These are phyloP conservation scores for Narcine bancroftii DNA, from an alignment of 2,113 vertebrate genomes.

Conservation along the genomic window DNA sequence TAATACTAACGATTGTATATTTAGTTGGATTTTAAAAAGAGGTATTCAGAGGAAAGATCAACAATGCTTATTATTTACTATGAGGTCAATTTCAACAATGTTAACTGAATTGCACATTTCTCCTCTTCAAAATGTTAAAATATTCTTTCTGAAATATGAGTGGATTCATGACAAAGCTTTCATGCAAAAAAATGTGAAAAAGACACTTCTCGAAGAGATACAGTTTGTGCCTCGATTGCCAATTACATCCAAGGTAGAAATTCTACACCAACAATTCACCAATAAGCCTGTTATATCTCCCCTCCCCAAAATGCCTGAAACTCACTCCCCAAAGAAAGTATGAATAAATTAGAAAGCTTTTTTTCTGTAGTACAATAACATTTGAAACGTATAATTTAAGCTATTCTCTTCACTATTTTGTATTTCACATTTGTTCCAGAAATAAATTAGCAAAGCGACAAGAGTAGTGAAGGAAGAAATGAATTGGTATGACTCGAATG, in stretches of 20 bases:
- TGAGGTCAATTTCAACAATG: neutral
- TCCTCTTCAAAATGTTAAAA: neutral
- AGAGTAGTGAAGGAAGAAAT: neutral
- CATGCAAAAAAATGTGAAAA: neutral
- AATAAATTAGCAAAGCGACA: neutral
- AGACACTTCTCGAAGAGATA: neutral
- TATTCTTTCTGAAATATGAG: neutral
- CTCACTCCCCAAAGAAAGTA: too few species aligned
- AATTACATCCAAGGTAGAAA: neutral
- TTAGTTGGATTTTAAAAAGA: neutral
- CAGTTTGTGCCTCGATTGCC: neutral
- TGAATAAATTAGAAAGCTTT: neutral
- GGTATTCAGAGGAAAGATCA: neutral
- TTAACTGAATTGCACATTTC: neutral
- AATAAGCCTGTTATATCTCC: neutral
- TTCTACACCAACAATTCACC: neutral
- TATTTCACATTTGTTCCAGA: neutral
- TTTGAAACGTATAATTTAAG: neutral
- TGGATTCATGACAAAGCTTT: neutral
- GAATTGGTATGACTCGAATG: neutral
- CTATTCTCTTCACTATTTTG: neutral
- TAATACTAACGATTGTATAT: neutral
- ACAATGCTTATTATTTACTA: neutral
- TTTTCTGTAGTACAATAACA: neutral
- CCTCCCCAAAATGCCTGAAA: neutral